Percentiles rank a stretch among this genome's conserved stretches.
Conservation (phyloP, 2,888 invertebrate genomes). For the Cactoblastis cactorum region DNA sequence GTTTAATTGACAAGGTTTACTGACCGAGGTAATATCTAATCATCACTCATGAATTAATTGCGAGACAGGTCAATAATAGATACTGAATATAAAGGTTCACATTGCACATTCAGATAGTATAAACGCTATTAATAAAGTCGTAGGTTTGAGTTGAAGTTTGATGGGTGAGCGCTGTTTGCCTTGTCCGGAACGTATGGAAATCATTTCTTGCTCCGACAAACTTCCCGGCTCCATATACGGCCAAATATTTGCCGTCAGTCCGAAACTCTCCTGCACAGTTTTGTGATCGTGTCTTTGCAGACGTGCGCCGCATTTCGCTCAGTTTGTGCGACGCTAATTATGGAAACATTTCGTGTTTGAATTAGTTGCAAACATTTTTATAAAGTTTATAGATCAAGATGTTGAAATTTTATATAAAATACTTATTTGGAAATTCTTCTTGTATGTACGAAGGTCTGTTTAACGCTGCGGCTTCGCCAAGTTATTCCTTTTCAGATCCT, state of each 20-base stretch:
- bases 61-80: constrained; percentile 24
- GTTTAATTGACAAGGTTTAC: constrained; percentile 18
- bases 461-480: too few relatives aligned
- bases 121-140: constrained; percentile 73
- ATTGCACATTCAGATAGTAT: constrained; percentile 54
- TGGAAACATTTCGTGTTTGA: constrained; percentile 25
- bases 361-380: neutral
- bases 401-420: too few relatives aligned
- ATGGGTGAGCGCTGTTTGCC: constrained; percentile 67
- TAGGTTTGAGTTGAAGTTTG: constrained; percentile 69
- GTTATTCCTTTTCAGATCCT: too few relatives aligned
- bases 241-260: constrained; percentile 69
- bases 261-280: constrained; percentile 47
- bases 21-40: constrained; percentile 8
- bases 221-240: constrained; percentile 60
- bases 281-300: constrained; percentile 58
- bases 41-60: constrained; percentile 20
- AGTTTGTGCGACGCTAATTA: constrained; percentile 48
- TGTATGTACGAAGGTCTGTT: too few relatives aligned
- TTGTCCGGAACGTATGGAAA: constrained; percentile 66
- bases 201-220: constrained; percentile 68
- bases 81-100: constrained; percentile 37
- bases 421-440: too few relatives aligned
- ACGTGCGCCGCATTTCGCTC: constrained; percentile 45
- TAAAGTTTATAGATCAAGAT: neutral